These are phyloP conservation scores for Leptinotarsa rubiginosa DNA, from an alignment of 2,888 invertebrate genomes.

Conservation along the genomic window DNA sequence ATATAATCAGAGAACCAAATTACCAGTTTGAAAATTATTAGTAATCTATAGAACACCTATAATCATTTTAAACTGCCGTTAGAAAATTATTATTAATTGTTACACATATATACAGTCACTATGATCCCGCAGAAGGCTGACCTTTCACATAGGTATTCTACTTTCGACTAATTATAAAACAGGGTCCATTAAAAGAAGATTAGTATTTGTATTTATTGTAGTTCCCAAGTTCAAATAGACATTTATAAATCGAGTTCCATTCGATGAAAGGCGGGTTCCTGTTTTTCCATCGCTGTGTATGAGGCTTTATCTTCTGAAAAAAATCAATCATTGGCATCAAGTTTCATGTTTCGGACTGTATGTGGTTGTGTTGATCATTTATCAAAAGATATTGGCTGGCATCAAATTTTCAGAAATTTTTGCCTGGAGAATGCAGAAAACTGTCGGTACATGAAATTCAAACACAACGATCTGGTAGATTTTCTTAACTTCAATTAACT, in stretches of 20 bases:
- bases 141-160: constrained; percentile 10
- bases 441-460: too few species aligned
- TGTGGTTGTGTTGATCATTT: too few species aligned
- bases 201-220: neutral
- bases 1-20: neutral
- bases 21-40: neutral
- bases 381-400: too few species aligned
- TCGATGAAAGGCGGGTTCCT: neutral
- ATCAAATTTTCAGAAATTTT: too few species aligned
- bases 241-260: neutral
- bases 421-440: too few species aligned
- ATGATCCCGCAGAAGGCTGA: neutral
- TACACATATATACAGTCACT: neutral
- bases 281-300: neutral
- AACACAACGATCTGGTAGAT: too few species aligned
- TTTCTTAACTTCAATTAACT: too few species aligned
- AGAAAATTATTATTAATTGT: constrained; percentile 5
- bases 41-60: constrained; percentile 3
- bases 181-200: neutral
- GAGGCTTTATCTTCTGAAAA: neutral
- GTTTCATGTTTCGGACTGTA: too few species aligned
- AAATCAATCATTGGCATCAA: neutral
- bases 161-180: constrained; percentile 5
- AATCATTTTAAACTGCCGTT: neutral
- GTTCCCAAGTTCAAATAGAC: neutral